Base-by-base conservation (phyloP, 2,113 vertebrate genomes). In the Cryptomyrus ogoouensis region DNA sequence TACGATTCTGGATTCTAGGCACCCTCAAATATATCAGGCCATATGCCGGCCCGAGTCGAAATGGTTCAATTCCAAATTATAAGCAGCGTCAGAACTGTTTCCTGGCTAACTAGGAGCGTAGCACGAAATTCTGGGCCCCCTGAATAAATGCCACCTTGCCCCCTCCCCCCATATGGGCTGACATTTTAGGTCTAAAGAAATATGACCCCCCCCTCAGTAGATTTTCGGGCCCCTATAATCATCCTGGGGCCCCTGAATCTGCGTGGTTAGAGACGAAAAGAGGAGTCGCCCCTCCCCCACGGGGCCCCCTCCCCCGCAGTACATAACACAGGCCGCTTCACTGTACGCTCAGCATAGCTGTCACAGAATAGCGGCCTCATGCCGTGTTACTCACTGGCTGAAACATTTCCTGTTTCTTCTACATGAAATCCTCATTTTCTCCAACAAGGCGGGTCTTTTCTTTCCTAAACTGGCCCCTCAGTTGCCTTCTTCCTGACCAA, bases 391-490 rank as follows among this genome's bases (percentile, higher is more conserved):
- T 86, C 58, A 66, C 13, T 86, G 53, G 24, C 83, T 62, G 56
- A 86, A 90, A 90, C 21, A 58, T 86, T 87, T 86, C 89, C 89
- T 70, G 56, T 87, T 90, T 86, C 44, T 47, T 70, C 13, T n/a
- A 62, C 21, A 87, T 17, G 46, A 39, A 70, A 27, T 27, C 42
- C 12, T 87, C 3, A n/a, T 90, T 62, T 74, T 49, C n/a, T 90
- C 70, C 89, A 86, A 13, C 56, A n/a, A 19, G 84, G 56, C 10
- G 19, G 19, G 19, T 35, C 47, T 83, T 58, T 56, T 84, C 21
- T 53, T 56, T 24, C 49, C 46, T 47, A 19, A 58, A 47, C 47
- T 58, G 31, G 53, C 44, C 74, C 89, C 83, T 86, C 27, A 44
- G 53, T 90, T 19, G 46, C 24, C 46, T 70, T 47, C 44, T 85